phyloP scores from a whole-genome alignment of 2,113 vertebrate species.

The Catharus minimus region DNA sequence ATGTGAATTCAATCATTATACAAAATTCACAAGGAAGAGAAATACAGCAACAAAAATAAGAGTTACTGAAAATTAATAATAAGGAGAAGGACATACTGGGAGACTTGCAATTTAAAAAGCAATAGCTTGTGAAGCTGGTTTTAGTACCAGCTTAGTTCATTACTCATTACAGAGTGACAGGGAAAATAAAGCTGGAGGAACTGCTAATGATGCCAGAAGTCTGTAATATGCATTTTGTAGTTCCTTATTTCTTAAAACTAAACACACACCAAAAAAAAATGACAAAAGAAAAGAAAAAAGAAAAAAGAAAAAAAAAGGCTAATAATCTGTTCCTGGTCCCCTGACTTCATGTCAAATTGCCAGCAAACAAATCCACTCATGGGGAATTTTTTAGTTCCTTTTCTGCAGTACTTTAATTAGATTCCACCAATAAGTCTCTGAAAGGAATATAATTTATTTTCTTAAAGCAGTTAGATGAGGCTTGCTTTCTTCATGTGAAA shows the following conservation, averaged over 20 bases:
- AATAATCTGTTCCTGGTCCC: conserved; percentile 25
- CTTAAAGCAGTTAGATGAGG: not conserved
- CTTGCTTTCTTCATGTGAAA: not conserved
- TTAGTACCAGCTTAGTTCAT: conserved; percentile 45
- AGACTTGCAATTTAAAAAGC: conserved; percentile 34
- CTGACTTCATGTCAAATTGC: conserved; percentile 47
- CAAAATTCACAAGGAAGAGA: not conserved
- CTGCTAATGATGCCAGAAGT: conserved; percentile 54
- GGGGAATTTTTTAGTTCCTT: not conserved
- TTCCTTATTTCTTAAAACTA: conserved; percentile 25
- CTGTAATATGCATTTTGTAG: conserved; percentile 27
- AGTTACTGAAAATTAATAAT: conserved; percentile 49
- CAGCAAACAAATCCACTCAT: conserved; percentile 51
- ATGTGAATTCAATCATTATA: not conserved
- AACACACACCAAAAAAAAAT: not conserved
- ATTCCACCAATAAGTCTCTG: conserved; percentile 12
- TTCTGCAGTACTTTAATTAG: conserved; percentile 33
- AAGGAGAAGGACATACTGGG: not conserved
- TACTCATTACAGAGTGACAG: conserved; percentile 50
- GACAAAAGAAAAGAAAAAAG: too few relatives aligned
- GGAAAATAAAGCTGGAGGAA: conserved; percentile 59
- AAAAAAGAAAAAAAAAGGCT: not conserved
- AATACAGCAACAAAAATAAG: not conserved
- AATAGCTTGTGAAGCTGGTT: conserved; percentile 42
- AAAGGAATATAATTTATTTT: conserved; percentile 11